Conservation (phyloP, 2,797 vertebrate genomes). For the Enteromius argenteus region DNA sequence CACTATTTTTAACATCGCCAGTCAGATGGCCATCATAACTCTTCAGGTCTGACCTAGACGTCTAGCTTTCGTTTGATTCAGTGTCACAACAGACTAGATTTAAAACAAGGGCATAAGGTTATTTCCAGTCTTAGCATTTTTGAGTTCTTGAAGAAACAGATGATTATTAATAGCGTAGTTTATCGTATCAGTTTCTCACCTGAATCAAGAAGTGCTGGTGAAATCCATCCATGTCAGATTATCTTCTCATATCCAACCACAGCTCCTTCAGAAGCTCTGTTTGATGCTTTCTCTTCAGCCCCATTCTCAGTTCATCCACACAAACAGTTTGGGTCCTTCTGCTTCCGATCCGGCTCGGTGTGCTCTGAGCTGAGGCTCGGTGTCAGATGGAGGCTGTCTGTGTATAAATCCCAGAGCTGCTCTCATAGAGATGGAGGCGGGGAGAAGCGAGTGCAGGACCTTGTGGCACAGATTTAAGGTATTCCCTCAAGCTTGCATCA, state of each 20-base stretch:
- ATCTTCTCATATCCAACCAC: slow-evolving; percentile 27
- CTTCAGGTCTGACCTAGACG: neutral
- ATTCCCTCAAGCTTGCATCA: slow-evolving; percentile 59
- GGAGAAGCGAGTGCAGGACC: slow-evolving; percentile 31
- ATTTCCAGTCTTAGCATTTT: neutral
- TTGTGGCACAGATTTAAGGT: slow-evolving; percentile 64
- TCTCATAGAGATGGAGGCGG: slow-evolving; percentile 58
- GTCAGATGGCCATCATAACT: neutral
- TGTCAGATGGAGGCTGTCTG: slow-evolving; percentile 45
- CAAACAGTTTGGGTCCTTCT: neutral
- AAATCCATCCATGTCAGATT: slow-evolving; percentile 31
- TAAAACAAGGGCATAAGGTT: neutral
- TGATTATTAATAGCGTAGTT: neutral
- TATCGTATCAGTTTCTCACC: slow-evolving; percentile 32
- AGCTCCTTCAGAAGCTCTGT: neutral
- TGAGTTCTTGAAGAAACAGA: neutral
- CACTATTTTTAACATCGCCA: neutral
- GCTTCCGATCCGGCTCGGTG: neutral
- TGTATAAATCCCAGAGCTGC: slow-evolving; percentile 56
- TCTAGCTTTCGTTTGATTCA: neutral
- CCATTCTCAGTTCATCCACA: neutral
- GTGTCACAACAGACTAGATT: neutral
- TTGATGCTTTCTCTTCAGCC: slow-evolving; percentile 4
- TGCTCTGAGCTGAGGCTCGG: slow-evolving; percentile 9
- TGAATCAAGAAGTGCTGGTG: slow-evolving; percentile 14